Evolutionary conservation across 2,888 invertebrate genomes (phyloP).

Genomic region (Plagodis pulveraria): DNA sequence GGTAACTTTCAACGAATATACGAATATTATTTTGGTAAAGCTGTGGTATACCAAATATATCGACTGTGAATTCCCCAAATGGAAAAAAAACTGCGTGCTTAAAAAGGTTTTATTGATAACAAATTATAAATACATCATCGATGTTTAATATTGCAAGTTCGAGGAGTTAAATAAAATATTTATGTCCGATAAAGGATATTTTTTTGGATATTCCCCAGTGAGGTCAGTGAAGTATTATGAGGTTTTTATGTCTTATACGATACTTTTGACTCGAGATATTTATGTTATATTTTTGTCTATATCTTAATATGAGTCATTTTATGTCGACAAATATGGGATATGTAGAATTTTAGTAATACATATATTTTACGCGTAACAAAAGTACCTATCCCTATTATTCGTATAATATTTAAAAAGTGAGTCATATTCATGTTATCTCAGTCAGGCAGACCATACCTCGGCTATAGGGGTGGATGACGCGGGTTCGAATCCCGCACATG

Average conservation of each 20-base stretch:
- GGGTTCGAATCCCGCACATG: too few relatives aligned
- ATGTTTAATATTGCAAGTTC: slow-evolving; percentile 1
- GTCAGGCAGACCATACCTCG: too few relatives aligned
- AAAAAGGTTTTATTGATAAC: background rate
- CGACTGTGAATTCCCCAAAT: too few relatives aligned
- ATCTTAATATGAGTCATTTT: slow-evolving; percentile 32
- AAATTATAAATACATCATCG: slow-evolving; percentile 1
- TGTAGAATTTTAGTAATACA: background rate
- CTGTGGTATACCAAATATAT: too few relatives aligned
- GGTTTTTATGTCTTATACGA: slow-evolving; percentile 18
- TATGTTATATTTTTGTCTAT: slow-evolving; percentile 10
- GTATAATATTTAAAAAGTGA: too few relatives aligned
- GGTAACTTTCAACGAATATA: too few relatives aligned
- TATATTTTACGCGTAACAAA: too few relatives aligned
- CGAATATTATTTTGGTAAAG: too few relatives aligned
- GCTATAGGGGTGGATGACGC: too few relatives aligned
- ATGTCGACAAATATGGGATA: slow-evolving; percentile 27
- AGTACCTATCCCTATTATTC: too few relatives aligned
- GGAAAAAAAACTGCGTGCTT: too few relatives aligned
- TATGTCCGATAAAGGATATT: slow-evolving; percentile 15
- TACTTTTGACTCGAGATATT: slow-evolving; percentile 5
- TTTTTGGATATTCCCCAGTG: slow-evolving; percentile 17
- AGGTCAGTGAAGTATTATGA: slow-evolving; percentile 25
- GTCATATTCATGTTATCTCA: too few relatives aligned
- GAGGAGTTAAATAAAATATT: slow-evolving; percentile 14